Percentiles rank a stretch among this genome's conserved stretches.
phyloP scores from a whole-genome alignment of 2,888 invertebrate species.

The Tineola bisselliella region DNA sequence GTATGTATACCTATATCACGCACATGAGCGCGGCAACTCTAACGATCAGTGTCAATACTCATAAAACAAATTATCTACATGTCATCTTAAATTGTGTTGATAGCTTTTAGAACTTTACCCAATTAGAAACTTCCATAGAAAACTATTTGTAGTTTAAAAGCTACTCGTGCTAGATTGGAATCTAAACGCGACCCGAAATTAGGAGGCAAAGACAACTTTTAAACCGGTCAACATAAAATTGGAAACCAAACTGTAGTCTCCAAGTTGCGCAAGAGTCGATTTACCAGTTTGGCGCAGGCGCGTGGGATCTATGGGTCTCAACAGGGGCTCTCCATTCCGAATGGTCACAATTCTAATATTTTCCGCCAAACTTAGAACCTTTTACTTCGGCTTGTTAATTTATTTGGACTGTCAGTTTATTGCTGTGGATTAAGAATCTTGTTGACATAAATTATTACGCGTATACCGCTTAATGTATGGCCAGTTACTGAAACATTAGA shows the following conservation, averaged over 20 bases:
- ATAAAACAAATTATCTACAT: constrained; percentile 6
- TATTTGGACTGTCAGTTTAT: constrained; percentile 49
- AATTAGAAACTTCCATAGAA: constrained; percentile 9
- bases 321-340: constrained; percentile 19
- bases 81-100: background rate
- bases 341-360: constrained; percentile 19
- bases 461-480: constrained; percentile 34
- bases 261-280: constrained; percentile 58
- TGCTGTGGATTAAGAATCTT: constrained; percentile 52
- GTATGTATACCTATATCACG: background rate
- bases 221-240: constrained; percentile 69
- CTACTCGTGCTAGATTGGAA: constrained; percentile 22
- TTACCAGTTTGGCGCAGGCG: constrained; percentile 55
- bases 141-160: constrained; percentile 5
- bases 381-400: constrained; percentile 27
- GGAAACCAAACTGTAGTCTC: constrained; percentile 63
- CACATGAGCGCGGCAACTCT: background rate
- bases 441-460: constrained; percentile 52
- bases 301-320: constrained; percentile 49
- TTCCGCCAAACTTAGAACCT: constrained; percentile 30
- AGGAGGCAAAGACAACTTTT: constrained; percentile 63
- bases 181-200: constrained; percentile 66
- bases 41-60: constrained; percentile 4
- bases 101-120: constrained; percentile 6
- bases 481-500: constrained; percentile 30